Conservation (phyloP, 2,888 invertebrate genomes). For the Liposcelis brunnea region DNA sequence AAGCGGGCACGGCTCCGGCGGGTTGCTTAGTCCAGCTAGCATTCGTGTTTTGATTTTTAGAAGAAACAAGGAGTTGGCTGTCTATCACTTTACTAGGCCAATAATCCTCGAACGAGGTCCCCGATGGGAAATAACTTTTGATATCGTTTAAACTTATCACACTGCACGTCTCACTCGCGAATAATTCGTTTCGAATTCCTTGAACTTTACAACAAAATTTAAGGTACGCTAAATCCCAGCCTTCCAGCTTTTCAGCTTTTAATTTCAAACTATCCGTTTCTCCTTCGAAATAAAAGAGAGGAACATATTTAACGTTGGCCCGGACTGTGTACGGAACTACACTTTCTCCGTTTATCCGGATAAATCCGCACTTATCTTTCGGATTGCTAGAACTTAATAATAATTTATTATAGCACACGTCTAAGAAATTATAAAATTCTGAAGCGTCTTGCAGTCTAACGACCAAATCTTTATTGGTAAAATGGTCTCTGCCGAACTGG, state of each 20-base stretch:
- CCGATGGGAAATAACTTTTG: slow-evolving; percentile 76
- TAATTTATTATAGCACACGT: slow-evolving; percentile 73
- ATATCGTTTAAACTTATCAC: slow-evolving; percentile 82
- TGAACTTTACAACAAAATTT: slow-evolving; percentile 92
- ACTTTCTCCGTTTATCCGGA: slow-evolving; percentile 80
- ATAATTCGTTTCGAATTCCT: slow-evolving; percentile 77
- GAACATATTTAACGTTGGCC: slow-evolving; percentile 71
- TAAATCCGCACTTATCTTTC: slow-evolving; percentile 71
- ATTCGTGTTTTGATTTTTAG: slow-evolving; percentile 15
- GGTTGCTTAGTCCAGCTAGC: slow-evolving; percentile 18
- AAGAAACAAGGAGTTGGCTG: slow-evolving; percentile 55
- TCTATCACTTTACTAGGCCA: slow-evolving; percentile 84
- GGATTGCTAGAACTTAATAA: slow-evolving; percentile 43
- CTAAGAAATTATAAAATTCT: slow-evolving; percentile 79
- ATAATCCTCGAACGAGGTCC: slow-evolving; percentile 79
- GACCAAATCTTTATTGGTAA: slow-evolving; percentile 76
- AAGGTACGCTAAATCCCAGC: slow-evolving; percentile 83
- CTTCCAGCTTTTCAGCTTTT: slow-evolving; percentile 71
- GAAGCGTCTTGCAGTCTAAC: slow-evolving; percentile 75
- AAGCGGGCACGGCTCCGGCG: slow-evolving; percentile 4
- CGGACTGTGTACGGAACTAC: slow-evolving; percentile 83
- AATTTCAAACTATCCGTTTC: slow-evolving; percentile 81
- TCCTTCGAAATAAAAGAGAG: slow-evolving; percentile 77
- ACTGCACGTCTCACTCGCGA: slow-evolving; percentile 78
- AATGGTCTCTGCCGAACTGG: slow-evolving; percentile 74